These are phyloP conservation scores for Dendroctonus ponderosae DNA, from an alignment of 1,140 invertebrate genomes.

Conservation along the genomic window DNA sequence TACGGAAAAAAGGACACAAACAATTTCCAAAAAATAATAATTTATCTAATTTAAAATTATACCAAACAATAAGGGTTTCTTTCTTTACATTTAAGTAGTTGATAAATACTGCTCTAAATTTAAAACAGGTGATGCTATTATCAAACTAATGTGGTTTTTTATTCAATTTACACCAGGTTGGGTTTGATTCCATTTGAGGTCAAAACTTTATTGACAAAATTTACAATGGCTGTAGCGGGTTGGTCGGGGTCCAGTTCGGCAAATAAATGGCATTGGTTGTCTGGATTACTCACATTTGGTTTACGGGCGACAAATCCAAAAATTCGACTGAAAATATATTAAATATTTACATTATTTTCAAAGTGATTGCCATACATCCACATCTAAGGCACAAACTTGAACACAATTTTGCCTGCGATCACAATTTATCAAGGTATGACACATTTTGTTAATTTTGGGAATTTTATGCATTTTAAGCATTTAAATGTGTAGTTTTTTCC, in stretches of 20 bases:
- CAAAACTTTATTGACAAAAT: constrained; percentile 92
- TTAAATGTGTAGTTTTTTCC: too few relatives aligned
- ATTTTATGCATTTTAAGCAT: too few relatives aligned
- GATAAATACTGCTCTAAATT: constrained; percentile 9
- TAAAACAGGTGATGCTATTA: too few relatives aligned
- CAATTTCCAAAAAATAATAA: constrained; percentile 18
- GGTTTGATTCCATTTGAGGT: constrained; percentile 60
- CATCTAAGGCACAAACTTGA: too few relatives aligned
- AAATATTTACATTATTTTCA: not conserved
- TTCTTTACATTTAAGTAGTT: constrained; percentile 15
- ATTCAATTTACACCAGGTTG: constrained; percentile 55
- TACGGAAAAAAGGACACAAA: constrained; percentile 11
- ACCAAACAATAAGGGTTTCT: not conserved
- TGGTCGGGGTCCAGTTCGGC: constrained; percentile 93
- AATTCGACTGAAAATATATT: constrained; percentile 65
- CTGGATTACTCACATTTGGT: constrained; percentile 69
- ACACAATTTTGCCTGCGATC: too few relatives aligned
- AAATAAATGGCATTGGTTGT: constrained; percentile 96
- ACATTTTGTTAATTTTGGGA: too few relatives aligned
- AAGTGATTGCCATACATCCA: too few relatives aligned
- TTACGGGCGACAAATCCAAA: constrained; percentile 95
- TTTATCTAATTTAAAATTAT: constrained; percentile 5
- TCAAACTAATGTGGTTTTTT: too few relatives aligned
- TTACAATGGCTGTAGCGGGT: constrained; percentile 92
- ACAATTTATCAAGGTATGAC: too few relatives aligned